Base-by-base conservation (phyloP, 1,140 invertebrate genomes). In the Pseudomyrmex concolor region DNA sequence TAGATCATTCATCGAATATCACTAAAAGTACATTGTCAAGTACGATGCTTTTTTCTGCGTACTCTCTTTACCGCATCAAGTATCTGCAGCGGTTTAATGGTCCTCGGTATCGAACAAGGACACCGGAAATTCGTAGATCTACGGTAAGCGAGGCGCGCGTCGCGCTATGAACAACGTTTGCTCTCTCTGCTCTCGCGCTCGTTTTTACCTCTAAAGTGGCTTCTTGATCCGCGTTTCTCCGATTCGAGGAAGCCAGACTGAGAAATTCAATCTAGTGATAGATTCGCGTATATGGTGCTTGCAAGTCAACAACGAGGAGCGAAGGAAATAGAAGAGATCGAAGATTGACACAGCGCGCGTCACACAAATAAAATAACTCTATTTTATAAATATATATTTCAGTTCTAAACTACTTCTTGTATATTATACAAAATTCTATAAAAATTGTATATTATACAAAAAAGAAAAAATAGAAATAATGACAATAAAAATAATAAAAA, bases 201-300 rank as follows among this genome's bases (percentile, higher is more conserved):
- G 54, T 78, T 70, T 70, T 54, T 19, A 59, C 15, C 43, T 5
- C 15, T 1, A 78, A 80, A 80, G 43, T 80, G 54, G 54, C 19
- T 80, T 8, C 66, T 80, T 80, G 54, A 80, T 80, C 54, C 76
- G n/a, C 66, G n/a, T 80, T 80, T 71, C 66, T 80, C 15, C 66
- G 43, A 78, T 78, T 68, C 43, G 64, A 70, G 70, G 1, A 80
- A 64, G n/a, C 43, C 51, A 10, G 25, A 45, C 45, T 78, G 59
- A 70, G 45, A 85, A 85, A 83, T 86, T 74, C 78, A 86, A 88
- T 89, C 86, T 83, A 48, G 25, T 70, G 72, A 77, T 83, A 87
- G 86, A 91, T 90, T 90, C 66, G 54, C 67, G 17, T 74, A 59
- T 63, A 77, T 62, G 54, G 48, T 55, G 54, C 48, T 87, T 73